Evolutionary conservation across 2,797 vertebrate genomes (phyloP), one percentile per base, ranked within the genome.

Genomic region (Scleropages formosus): DNA sequence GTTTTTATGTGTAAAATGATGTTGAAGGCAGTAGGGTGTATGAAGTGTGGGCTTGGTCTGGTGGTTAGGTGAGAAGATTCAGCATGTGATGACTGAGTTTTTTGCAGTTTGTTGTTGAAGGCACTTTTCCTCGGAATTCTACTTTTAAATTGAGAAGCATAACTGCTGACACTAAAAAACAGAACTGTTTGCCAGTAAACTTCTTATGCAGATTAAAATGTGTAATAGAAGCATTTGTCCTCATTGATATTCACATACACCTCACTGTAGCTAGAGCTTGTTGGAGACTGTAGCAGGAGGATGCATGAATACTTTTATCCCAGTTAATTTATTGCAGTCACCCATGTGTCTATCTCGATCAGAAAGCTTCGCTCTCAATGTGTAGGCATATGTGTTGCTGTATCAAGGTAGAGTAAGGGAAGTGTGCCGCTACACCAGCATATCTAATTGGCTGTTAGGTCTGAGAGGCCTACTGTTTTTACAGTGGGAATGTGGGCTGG

Each of bases 131-230:
- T 15, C 22, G 24, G 0, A 62, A 26, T 51, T 66, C 8, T 15
- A 4, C 44, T 70, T 24, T 63, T 59, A 44, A 62, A 53, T 16
- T 15, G 20, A 62, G 56, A 18, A 10, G 27, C 18, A n/a, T 26
- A 16, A 18, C 44, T 53, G 58, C 67, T 27, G 39, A 60, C 12
- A 58, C 31, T 69, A 20, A 69, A 47, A 61, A 67, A 67, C 69
- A 8, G 13, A 20, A 46, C 24, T 47, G 39, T 62, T 58, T 61
- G 51, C 22, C 60, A 4, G 56, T 27, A 16, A 24, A 49, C 4
- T 9, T 61, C n/a, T 56, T 12, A 56, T 56, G 53, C 53, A 12
- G 53, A 12, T 69, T 69, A 49, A 16, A 8, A 1, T 61, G 53
- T 20, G 61, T 6, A 20, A 61, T 20, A 20, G 4, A 59, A 61